Evolutionary conservation across 2,797 vertebrate genomes (phyloP).

Genomic region (Ibycter americanus): DNA sequence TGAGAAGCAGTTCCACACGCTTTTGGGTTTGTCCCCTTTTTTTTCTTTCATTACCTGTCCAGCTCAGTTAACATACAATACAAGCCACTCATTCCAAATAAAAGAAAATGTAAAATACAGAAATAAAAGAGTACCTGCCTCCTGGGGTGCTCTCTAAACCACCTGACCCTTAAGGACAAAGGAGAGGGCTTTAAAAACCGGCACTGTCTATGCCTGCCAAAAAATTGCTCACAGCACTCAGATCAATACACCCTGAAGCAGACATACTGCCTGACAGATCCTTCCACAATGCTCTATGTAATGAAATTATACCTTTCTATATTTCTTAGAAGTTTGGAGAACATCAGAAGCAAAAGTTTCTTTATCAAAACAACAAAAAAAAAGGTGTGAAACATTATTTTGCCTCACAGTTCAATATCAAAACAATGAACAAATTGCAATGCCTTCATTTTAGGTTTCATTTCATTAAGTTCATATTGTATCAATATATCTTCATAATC

Average conservation of each 20-base stretch:
- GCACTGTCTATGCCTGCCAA: neutral
- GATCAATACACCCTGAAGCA: neutral
- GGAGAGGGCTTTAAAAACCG: neutral
- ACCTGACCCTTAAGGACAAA: neutral
- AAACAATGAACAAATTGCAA: neutral
- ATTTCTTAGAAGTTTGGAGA: neutral
- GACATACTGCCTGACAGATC: neutral
- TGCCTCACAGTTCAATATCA: neutral
- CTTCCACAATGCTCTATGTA: neutral
- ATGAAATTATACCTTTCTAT: neutral
- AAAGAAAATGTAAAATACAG: neutral
- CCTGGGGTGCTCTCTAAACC: neutral
- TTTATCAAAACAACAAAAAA: neutral
- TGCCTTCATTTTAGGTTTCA: neutral
- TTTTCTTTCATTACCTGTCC: neutral
- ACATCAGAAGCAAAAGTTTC: neutral
- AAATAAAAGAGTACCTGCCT: neutral
- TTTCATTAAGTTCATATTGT: neutral
- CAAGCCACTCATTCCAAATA: neutral
- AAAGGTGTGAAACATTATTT: neutral
- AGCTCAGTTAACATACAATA: neutral
- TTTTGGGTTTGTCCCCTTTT: neutral
- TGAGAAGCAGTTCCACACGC: neutral
- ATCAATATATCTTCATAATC: neutral
- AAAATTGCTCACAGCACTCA: neutral